Percentiles rank a stretch among this genome's conserved stretches.
phyloP scores from a whole-genome alignment of 2,888 invertebrate genomes.

The Drosophila borealis region DNA sequence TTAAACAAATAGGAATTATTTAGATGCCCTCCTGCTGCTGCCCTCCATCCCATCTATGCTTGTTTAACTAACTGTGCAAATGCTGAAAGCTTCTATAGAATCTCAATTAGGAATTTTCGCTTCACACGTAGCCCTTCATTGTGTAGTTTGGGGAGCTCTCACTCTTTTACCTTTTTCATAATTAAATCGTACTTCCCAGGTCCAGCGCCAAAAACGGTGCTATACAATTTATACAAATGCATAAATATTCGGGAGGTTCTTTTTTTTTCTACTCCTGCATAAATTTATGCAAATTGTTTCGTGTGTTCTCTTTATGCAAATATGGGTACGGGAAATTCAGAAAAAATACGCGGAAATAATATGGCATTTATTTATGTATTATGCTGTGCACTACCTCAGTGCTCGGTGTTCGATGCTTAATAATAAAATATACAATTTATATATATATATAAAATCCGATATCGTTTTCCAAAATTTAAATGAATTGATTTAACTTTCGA shows the following conservation, averaged over 20 bases:
- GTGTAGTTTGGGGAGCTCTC: constrained; percentile 13
- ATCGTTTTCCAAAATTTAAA: background rate
- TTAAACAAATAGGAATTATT: constrained; percentile 64
- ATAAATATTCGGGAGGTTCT: constrained; percentile 8
- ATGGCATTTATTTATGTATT: constrained; percentile 30
- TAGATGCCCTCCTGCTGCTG: background rate
- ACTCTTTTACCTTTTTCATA: constrained; percentile 17
- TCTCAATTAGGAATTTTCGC: constrained; percentile 62
- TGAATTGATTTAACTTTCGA: background rate
- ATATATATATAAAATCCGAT: background rate
- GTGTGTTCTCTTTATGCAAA: constrained; percentile 25
- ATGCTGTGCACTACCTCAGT: background rate
- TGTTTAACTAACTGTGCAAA: constrained; percentile 75
- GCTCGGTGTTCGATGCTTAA: background rate
- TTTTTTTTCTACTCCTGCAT: constrained; percentile 4
- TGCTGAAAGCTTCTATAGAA: constrained; percentile 53
- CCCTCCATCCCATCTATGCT: constrained; percentile 3
- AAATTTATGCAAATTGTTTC: constrained; percentile 34
- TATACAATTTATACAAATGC: constrained; percentile 14
- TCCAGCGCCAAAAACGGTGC: background rate
- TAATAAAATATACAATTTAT: background rate
- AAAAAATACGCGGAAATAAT: constrained; percentile 7
- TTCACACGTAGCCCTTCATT: constrained; percentile 34
- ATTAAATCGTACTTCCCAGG: constrained; percentile 44
- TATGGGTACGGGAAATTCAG: constrained; percentile 3